Evolutionary conservation across 2,888 invertebrate species (phyloP), one percentile per base, ranked within the genome.

Genomic region (Linnaemya tessellans): DNA sequence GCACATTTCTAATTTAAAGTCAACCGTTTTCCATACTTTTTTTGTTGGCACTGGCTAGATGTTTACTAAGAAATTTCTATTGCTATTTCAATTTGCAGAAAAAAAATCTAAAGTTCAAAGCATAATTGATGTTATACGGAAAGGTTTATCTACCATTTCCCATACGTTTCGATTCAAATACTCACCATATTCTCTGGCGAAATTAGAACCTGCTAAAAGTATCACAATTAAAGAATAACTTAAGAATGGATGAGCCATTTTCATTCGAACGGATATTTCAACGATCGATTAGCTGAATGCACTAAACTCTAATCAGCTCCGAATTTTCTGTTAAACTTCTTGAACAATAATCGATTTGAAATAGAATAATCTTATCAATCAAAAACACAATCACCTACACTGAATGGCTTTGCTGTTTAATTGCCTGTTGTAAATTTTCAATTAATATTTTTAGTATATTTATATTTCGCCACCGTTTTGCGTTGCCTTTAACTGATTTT

Each of bases 341-440:
- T 18, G 22, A 49, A 0, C 64, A 77, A 79, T 62, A 74, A 75
- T 38, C 20, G 13, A 70, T 35, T 51, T 20, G 18, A 65, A 78
- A 43, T 43, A 18, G 65, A 54, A 70, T 82, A 82, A 85, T 85
- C 82, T 82, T 71, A 85, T 85, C 85, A 64, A 49, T 54, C 22
- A 38, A 51, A 56, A 67, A 35, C 38, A 22, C 7, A 41, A 9
- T 10, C 1, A 54, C 2, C 22, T 30, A 11, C 15, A 25, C n/a
- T 22, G 10, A 10, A 9, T 22, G n/a, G 10, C n/a, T 41, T 20
- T 18, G 22, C 15, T 2, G 62, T 58, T 18, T 82, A 74, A 85
- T 85, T 70, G 60, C 30, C 18, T 54, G 35, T 85, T 80, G 60
- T 85, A 82, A 81, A 85, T 82, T 74, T n/a, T 54, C 0, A 49